Percentiles rank a stretch among this genome's conserved stretches.
These are phyloP conservation scores for Heterodera filipjevi DNA, from an alignment of 2,888 invertebrate species.

Conservation along the genomic window DNA sequence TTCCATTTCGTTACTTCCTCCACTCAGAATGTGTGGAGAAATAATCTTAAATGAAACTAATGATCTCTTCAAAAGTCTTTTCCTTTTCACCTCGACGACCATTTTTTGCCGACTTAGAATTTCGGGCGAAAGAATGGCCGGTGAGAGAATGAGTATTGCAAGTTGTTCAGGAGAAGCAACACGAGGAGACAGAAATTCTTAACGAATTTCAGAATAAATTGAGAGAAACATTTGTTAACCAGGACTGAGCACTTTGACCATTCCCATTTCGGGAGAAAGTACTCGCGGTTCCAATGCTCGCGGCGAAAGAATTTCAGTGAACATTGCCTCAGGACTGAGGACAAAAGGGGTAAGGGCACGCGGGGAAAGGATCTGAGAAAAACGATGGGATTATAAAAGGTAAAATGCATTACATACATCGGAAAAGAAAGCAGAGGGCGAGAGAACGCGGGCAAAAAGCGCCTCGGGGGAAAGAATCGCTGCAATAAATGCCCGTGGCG, in stretches of 20 bases:
- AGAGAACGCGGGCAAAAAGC: conserved; percentile 51
- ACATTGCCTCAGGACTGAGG: conserved; percentile 55
- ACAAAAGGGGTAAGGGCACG: conserved; percentile 56
- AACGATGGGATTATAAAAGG: background rate
- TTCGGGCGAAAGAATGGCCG: conserved; percentile 54
- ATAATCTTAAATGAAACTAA: background rate
- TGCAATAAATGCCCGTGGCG: conserved; percentile 58
- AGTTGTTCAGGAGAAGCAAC: conserved; percentile 49
- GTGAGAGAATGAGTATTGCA: conserved; percentile 52
- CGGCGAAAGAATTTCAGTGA: conserved; percentile 48
- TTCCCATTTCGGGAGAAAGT: conserved; percentile 55
- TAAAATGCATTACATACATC: conserved; percentile 39
- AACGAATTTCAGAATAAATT: background rate
- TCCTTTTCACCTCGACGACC: conserved; percentile 37
- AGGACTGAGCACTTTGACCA: conserved; percentile 58
- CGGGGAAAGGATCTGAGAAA: conserved; percentile 41
- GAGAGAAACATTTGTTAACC: conserved; percentile 37
- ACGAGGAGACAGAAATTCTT: conserved; percentile 24
- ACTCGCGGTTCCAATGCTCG: conserved; percentile 53
- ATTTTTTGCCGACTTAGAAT: conserved; percentile 51
- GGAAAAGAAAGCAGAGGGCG: conserved; percentile 54
- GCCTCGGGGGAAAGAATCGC: conserved; percentile 57
- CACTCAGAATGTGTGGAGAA: conserved; percentile 11
- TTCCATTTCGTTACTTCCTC: background rate
- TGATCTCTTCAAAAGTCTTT: background rate